Evolutionary conservation across 2,888 invertebrate species (phyloP).

Genomic region (Microctonus hyperodae): DNA sequence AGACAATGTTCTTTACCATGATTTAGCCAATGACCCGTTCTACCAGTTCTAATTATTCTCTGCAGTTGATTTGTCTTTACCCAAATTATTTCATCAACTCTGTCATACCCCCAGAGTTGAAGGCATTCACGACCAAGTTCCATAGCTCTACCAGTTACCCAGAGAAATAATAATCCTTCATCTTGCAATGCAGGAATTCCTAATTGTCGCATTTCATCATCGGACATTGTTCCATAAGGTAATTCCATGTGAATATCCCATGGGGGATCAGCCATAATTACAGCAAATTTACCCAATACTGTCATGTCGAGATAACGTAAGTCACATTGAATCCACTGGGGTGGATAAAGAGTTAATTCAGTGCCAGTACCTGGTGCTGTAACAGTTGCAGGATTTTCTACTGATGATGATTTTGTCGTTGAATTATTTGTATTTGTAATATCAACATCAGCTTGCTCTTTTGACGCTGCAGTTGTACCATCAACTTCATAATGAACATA

Average conservation of each 20-base stretch:
- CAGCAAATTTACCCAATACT: slow-evolving; percentile 93
- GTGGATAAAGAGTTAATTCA: slow-evolving; percentile 76
- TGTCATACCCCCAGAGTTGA: slow-evolving; percentile 95
- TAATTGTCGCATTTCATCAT: slow-evolving; percentile 96
- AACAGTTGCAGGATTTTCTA: slow-evolving; percentile 52
- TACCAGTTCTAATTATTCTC: slow-evolving; percentile 93
- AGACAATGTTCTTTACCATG: slow-evolving; percentile 98
- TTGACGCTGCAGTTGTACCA: slow-evolving; percentile 68
- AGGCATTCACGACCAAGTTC: slow-evolving; percentile 95
- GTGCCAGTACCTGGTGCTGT: slow-evolving; percentile 64
- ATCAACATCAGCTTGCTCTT: slow-evolving; percentile 53
- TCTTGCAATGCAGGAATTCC: slow-evolving; percentile 93
- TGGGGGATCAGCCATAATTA: slow-evolving; percentile 98
- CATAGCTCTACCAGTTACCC: slow-evolving; percentile 98
- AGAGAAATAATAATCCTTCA: slow-evolving; percentile 94
- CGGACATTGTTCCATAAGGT: slow-evolving; percentile 98
- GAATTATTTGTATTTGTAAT: slow-evolving; percentile 40
- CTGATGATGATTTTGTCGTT: slow-evolving; percentile 43
- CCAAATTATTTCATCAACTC: slow-evolving; percentile 98
- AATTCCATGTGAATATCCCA: slow-evolving; percentile 99
- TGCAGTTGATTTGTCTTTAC: slow-evolving; percentile 99
- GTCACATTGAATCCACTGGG: slow-evolving; percentile 98
- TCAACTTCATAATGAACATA: slow-evolving; percentile 99
- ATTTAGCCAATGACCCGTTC: slow-evolving; percentile 98
- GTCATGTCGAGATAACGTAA: slow-evolving; percentile 90